These are phyloP conservation scores for Heliconius hermathena DNA, from an alignment of 1,140 invertebrate genomes.

Conservation along the genomic window DNA sequence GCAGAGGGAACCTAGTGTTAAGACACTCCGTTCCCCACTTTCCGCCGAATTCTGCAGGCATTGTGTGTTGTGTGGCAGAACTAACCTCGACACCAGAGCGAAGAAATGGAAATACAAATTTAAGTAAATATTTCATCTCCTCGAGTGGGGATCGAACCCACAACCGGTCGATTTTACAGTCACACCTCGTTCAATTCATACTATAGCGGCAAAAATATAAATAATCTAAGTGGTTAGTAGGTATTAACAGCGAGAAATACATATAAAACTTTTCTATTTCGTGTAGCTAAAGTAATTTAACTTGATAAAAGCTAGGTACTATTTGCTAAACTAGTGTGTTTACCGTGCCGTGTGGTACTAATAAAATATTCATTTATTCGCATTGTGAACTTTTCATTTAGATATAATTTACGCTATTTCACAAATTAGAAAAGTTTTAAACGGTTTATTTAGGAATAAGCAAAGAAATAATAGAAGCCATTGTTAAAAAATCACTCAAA, in stretches of 20 bases:
- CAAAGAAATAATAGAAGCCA: conserved; percentile 20
- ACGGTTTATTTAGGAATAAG: conserved; percentile 44
- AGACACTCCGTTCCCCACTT: too few relatives aligned
- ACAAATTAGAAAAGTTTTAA: conserved; percentile 52
- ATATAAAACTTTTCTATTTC: conserved; percentile 49
- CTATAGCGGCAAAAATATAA: conserved; percentile 27
- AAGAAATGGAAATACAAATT: too few relatives aligned
- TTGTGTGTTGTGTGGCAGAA: too few relatives aligned
- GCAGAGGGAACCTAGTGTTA: too few relatives aligned
- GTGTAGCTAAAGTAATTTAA: conserved; percentile 53
- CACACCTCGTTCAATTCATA: not conserved
- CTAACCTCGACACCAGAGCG: too few relatives aligned
- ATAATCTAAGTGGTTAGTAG: conserved; percentile 37
- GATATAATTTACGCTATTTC: conserved; percentile 48
- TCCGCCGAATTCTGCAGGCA: too few relatives aligned
- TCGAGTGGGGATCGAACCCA: too few relatives aligned
- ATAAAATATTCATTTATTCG: conserved; percentile 54
- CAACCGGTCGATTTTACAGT: too few relatives aligned
- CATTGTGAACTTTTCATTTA: conserved; percentile 45
- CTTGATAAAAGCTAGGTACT: conserved; percentile 50
- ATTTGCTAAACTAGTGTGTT: conserved; percentile 55
- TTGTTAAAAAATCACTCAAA: not conserved
- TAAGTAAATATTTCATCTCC: too few relatives aligned
- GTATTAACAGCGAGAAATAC: conserved; percentile 39
- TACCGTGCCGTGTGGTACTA: conserved; percentile 45